These are phyloP conservation scores for Lasioglossum malachurum DNA, from an alignment of 2,888 invertebrate genomes.

Conservation along the genomic window DNA sequence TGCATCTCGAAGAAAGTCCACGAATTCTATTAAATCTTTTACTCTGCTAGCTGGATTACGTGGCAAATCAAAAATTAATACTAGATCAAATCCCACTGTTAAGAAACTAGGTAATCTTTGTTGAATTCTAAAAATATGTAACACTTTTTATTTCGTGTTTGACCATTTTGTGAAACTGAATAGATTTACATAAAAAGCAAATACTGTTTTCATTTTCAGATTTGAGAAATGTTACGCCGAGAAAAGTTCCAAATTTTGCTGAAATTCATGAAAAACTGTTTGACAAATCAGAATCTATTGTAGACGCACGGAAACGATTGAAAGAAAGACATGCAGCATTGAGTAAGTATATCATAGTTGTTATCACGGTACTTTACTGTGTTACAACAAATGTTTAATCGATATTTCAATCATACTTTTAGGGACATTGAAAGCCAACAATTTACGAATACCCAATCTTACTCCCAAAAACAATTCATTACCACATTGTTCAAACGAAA, in stretches of 20 bases:
- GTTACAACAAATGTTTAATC: background rate
- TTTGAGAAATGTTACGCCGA: slow-evolving; percentile 78
- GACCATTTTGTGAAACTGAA: background rate
- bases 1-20: background rate
- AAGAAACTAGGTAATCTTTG: slow-evolving; percentile 22
- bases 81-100: background rate
- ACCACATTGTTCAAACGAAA: slow-evolving; percentile 65
- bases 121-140: background rate
- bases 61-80: background rate
- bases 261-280: slow-evolving; percentile 89
- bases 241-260: slow-evolving; percentile 89
- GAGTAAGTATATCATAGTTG: slow-evolving; percentile 49
- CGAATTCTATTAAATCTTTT: background rate
- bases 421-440: slow-evolving; percentile 31
- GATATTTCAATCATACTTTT: slow-evolving; percentile 22
- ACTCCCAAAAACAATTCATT: slow-evolving; percentile 3
- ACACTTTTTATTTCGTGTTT: background rate
- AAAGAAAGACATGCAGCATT: slow-evolving; percentile 72
- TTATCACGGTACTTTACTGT: background rate
- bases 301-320: slow-evolving; percentile 84
- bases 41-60: background rate
- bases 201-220: slow-evolving; percentile 51
- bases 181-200: background rate
- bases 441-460: background rate
- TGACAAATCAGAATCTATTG: slow-evolving; percentile 89